phyloP scores from a whole-genome alignment of 1,140 invertebrate species.

The Galleria mellonella region DNA sequence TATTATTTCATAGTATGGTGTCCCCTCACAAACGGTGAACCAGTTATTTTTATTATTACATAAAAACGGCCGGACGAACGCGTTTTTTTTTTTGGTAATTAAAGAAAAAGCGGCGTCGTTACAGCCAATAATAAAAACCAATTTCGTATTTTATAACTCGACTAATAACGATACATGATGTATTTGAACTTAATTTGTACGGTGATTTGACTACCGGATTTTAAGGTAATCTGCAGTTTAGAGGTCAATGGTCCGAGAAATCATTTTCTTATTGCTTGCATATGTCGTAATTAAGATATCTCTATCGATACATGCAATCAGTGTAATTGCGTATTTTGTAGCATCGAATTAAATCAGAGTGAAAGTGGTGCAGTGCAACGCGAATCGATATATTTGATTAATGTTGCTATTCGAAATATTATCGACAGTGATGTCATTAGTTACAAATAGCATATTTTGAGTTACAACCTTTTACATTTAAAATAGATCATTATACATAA shows the following conservation, averaged over 20 bases:
- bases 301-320: neutral
- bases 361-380: neutral
- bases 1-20: slow-evolving; percentile 14
- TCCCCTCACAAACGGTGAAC: slow-evolving; percentile 23
- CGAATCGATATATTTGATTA: neutral
- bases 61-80: slow-evolving; percentile 19
- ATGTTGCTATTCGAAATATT: no score
- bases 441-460: no score
- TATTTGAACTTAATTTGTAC: slow-evolving; percentile 1
- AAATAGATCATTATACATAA: no score
- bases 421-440: no score
- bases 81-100: slow-evolving; percentile 21
- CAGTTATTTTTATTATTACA: slow-evolving; percentile 24
- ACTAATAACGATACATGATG: neutral
- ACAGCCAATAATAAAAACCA: slow-evolving; percentile 26
- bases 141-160: slow-evolving; percentile 5
- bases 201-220: neutral
- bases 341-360: neutral
- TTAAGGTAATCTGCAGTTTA: neutral
- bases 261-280: no score
- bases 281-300: slow-evolving; percentile 1
- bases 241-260: neutral
- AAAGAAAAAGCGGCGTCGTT: slow-evolving; percentile 19
- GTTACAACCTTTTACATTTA: no score
- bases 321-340: neutral